Evolutionary conservation across 2,888 invertebrate genomes (phyloP).

Genomic region (Brassicogethes aeneus): DNA sequence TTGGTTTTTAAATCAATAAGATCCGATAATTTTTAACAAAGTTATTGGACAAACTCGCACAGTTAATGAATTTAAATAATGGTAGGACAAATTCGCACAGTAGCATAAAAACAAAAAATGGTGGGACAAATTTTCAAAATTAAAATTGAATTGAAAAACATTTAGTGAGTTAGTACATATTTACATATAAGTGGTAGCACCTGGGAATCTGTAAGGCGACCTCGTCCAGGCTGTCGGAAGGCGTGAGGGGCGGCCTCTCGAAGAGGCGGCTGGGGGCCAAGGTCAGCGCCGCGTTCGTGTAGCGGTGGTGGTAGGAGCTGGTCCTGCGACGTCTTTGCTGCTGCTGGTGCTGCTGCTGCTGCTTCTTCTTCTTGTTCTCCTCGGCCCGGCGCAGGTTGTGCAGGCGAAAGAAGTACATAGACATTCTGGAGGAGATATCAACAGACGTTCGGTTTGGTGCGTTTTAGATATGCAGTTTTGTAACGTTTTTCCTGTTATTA

Average conservation of each 20-base stretch:
- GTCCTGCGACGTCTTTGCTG: constrained; percentile 31
- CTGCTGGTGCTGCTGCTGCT: constrained; percentile 37
- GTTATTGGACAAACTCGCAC: too few relatives aligned
- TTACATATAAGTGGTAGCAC: constrained; percentile 45
- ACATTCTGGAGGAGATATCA: constrained; percentile 55
- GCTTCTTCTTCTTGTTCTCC: constrained; percentile 62
- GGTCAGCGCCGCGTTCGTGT: constrained; percentile 54
- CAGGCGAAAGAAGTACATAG: constrained; percentile 92
- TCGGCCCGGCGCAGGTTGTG: constrained; percentile 83
- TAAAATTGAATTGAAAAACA: too few relatives aligned
- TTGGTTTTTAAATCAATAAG: too few relatives aligned
- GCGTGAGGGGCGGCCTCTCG: constrained; percentile 75
- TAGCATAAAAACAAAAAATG: too few relatives aligned
- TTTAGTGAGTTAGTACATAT: too few relatives aligned
- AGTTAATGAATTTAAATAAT: too few relatives aligned
- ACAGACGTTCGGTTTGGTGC: background rate
- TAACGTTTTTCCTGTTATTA: too few relatives aligned
- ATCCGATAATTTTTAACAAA: too few relatives aligned
- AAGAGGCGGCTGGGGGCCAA: constrained; percentile 72
- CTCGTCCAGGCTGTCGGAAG: constrained; percentile 84
- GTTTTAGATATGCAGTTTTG: too few relatives aligned
- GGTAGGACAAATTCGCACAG: too few relatives aligned
- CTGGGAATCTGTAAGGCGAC: constrained; percentile 89
- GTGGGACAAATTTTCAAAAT: too few relatives aligned
- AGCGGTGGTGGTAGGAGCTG: constrained; percentile 33